Evolutionary conservation across 2,113 vertebrate species (phyloP), one percentile per base, ranked within the genome.

Genomic region (Glaucomys volans): DNA sequence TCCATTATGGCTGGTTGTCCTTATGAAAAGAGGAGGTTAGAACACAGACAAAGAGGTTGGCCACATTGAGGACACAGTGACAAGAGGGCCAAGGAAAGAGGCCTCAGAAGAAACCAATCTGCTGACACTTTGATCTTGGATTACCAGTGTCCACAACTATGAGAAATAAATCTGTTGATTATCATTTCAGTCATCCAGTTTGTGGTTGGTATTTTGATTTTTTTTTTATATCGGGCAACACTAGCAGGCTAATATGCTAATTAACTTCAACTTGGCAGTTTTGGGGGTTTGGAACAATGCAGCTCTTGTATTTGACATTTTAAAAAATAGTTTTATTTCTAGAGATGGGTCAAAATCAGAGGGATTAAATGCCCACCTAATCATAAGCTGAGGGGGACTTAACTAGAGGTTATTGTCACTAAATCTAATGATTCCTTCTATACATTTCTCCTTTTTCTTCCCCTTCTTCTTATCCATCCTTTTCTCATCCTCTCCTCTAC

Each of bases 271-370:
- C 5, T 62, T 10, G 66, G 11, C 10, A 52, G 8, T 69, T 57
- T 59, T 54, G 32, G 37, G 35, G 35, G 8, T 35, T 6, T 77
- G n/a, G 9, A 91, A 11, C 8, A 74, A n/a, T 69, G 59, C 16
- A 77, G 59, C 22, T 52, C 76, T 79, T 85, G n/a, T 54, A 66
- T 9, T 94, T 86, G 20, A 82, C 9, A n/a, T 54, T 85, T 81
- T n/a, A 89, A 92, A 96, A 42, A 87, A 28, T 77, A 30, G 1
- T 40, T 86, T 75, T 54, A 66, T 75, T 93, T 97, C 64, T 67
- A 54, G 47, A 74, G 14, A 17, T 37, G 57, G 11, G 1, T 84
- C 71, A 66, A 72, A 84, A 84, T 66, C 22, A 80, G 75, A 16
- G 79, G 47, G 20, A 2, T 57, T 75, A 67, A 67, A 44, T 62